Base-by-base conservation (phyloP, 2,113 vertebrate species). In the Dryoscopus gambensis region DNA sequence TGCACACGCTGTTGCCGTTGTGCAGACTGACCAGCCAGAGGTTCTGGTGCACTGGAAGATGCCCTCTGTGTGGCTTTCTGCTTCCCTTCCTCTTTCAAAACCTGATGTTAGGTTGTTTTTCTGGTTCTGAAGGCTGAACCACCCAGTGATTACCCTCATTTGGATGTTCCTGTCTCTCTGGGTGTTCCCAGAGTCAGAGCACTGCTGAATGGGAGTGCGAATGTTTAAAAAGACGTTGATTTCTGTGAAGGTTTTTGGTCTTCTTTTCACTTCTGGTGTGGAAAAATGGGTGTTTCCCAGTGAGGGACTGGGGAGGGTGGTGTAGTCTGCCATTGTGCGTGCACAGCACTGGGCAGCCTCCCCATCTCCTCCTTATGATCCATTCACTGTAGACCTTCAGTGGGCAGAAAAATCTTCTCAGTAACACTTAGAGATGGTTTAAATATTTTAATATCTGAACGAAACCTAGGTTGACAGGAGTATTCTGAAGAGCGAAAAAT, bases 1-100 rank as follows among this genome's bases (percentile, higher is more conserved):
- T 62, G n/a, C 13, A 8, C 2, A 5, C 0, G 4, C 9, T 64
- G 31, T 6, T 59, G 25, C 13, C 15, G 13, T 13, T 55, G 19
- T 7, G 21, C 22, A 69, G 35, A 33, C 30, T 28, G 63, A 52
- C 3, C 35, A 86, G 47, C 24, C 16, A n/a, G 57, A 68, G 28
- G 59, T 62, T 57, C 27, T 79, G 70, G 16, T 60, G 20, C 8
- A 2, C 24, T 57, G n/a, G 17, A 40, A 27, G 46, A 37, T 76
- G 44, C 2, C 8, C 22, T 82, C 19, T 31, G 22, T 28, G 15
- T 53, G 60, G 5, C 15, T 56, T 74, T 65, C 33, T 90, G 15
- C 30, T 28, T 67, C 56, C 31, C 11, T 90, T 37, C 42, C 11
- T 49, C 60, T 67, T 82, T 33, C 35, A 62, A 57, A 65, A 65